These are phyloP conservation scores for Venusia cambrica DNA, from an alignment of 2,888 invertebrate species.

Conservation along the genomic window DNA sequence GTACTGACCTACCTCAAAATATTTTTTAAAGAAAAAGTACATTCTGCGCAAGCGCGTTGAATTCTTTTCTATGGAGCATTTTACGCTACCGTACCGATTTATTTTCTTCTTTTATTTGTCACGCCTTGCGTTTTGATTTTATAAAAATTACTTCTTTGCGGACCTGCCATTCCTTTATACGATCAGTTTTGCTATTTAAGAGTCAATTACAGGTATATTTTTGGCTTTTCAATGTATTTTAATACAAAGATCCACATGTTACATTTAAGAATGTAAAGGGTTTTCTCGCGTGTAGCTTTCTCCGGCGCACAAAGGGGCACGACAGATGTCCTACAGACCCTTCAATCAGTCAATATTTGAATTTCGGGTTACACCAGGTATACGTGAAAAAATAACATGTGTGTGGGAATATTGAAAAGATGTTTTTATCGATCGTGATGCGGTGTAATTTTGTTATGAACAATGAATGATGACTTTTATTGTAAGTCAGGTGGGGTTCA, in stretches of 20 bases:
- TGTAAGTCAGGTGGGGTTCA: constrained; percentile 6
- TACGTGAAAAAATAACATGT: constrained; percentile 46
- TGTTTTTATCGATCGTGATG: constrained; percentile 28
- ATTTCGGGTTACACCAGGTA: constrained; percentile 54
- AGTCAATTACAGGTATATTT: constrained; percentile 35
- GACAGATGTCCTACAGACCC: constrained; percentile 73
- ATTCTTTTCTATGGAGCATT: constrained; percentile 18
- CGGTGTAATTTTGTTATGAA: constrained; percentile 23
- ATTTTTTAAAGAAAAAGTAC: neutral
- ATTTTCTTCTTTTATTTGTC: no score
- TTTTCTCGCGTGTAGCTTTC: constrained; percentile 62
- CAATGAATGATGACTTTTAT: constrained; percentile 14
- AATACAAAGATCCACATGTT: constrained; percentile 43
- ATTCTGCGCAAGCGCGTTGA: constrained; percentile 19
- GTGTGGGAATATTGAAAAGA: constrained; percentile 36
- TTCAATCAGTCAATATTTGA: constrained; percentile 80
- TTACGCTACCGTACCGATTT: neutral
- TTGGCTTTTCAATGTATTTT: constrained; percentile 38
- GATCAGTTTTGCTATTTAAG: constrained; percentile 11
- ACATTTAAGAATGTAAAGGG: constrained; percentile 37
- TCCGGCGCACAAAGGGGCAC: constrained; percentile 43
- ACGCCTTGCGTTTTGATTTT: neutral
- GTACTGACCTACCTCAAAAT: no score
- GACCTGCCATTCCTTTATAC: constrained; percentile 2
- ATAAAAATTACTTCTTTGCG: constrained; percentile 3